Evolutionary conservation across 2,113 vertebrate genomes (phyloP), one percentile per base, ranked within the genome.

Genomic region (Tragulus kanchil): DNA sequence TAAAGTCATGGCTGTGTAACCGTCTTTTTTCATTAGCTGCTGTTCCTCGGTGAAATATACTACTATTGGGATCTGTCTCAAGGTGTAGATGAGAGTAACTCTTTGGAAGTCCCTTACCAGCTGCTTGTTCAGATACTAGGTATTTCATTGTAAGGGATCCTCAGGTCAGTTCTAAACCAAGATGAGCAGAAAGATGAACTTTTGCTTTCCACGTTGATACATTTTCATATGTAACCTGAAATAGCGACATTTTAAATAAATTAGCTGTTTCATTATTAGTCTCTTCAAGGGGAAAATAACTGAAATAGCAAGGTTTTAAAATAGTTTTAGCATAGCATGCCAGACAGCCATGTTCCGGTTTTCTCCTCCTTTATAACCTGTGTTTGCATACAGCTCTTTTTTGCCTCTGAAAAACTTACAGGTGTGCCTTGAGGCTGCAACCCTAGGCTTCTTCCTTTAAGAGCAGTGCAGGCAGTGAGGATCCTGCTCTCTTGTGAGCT

Each of bases 251-350:
- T 96, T 65, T 58, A 82, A 87, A 62, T 67, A 81, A 78, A 26
- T 85, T 62, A 85, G n/a, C 31, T 89, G 12, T 90, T 95, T 97
- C 28, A 25, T 73, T 73, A 61, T 85, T 96, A 73, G 45, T 59
- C 14, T 91, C 31, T 58, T 11, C 25, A 88, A 54, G 45, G 28
- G 50, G 52, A 91, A 92, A 94, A 86, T 86, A 78, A 83, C 50
- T 83, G 67, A 56, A 83, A 25, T 26, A 23, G 14, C 19, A 85
- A 36, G 59, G 54, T 31, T 73, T 93, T 58, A 58, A 45, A 79
- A 11, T 73, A 12, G 73, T 64, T 84, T 93, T 78, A 85, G 23
- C 58, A 26, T 67, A 85, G 12, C 56, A 21, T 36, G 5, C 19
- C 78, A 85, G 86, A 67, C 19, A 16, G 36, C 36, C 36, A 36